These are phyloP conservation scores for Cheirogaleus medius DNA, from an alignment of 2,113 vertebrate species.

Conservation along the genomic window DNA sequence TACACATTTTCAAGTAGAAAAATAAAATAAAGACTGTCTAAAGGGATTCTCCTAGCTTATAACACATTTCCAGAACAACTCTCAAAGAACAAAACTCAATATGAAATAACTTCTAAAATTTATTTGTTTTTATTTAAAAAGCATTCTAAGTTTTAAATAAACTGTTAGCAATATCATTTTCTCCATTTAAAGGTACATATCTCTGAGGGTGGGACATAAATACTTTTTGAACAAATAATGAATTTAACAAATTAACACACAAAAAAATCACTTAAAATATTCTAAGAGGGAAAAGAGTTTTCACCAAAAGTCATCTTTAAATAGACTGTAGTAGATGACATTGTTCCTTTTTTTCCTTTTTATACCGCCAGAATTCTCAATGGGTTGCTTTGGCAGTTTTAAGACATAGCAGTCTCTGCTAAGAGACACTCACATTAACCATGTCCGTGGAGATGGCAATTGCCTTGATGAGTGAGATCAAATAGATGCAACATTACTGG, in stretches of 20 bases:
- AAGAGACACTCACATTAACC: conserved; percentile 67
- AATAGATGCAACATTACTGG: conserved; percentile 33
- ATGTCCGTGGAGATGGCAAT: conserved; percentile 71
- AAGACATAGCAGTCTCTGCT: conserved; percentile 75
- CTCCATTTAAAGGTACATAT: conserved; percentile 80
- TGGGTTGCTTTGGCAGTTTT: conserved; percentile 81
- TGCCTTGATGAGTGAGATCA: conserved; percentile 66
- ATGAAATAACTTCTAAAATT: conserved; percentile 74
- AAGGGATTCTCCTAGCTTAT: conserved; percentile 67
- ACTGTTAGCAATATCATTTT: conserved; percentile 63
- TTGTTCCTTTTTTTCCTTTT: conserved; percentile 66
- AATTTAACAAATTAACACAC: conserved; percentile 71
- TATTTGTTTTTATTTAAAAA: conserved; percentile 59
- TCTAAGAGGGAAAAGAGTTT: conserved; percentile 51
- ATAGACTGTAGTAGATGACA: not conserved
- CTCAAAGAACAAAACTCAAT: conserved; percentile 71
- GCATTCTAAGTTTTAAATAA: conserved; percentile 28
- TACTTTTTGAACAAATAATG: conserved; percentile 65
- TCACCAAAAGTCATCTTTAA: not conserved
- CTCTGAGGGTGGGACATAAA: conserved; percentile 68
- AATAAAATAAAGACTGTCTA: conserved; percentile 50
- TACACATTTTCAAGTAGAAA: not conserved
- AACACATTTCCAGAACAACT: conserved; percentile 66
- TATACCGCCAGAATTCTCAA: conserved; percentile 68
- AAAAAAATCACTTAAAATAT: conserved; percentile 48